Conservation (phyloP, 2,797 vertebrate genomes). For the Protosalanx chinensis region DNA sequence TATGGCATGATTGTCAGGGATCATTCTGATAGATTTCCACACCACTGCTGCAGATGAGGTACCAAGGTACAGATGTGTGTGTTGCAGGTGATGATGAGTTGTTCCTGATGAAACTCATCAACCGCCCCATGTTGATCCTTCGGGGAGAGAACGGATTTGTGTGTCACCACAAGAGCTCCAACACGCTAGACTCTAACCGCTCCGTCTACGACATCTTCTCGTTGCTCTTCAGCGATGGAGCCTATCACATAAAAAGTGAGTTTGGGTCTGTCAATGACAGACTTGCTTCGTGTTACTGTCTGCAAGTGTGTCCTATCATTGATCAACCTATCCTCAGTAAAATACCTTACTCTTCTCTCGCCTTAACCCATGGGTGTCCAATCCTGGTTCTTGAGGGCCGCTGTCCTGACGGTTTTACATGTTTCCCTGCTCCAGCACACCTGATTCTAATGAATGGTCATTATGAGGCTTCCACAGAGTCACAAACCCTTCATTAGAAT, state of each 20-base stretch:
- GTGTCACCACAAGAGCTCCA: constrained; percentile 89
- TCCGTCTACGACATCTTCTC: constrained; percentile 93
- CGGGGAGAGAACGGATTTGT: constrained; percentile 90
- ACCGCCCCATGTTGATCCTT: constrained; percentile 91
- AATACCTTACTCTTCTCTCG: no score
- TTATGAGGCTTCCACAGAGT: no score
- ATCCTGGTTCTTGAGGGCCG: no score
- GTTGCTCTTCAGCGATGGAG: constrained; percentile 86
- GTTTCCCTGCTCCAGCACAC: no score
- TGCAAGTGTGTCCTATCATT: not conserved
- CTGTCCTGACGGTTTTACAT: no score
- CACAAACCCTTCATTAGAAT: no score
- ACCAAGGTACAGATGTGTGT: not conserved
- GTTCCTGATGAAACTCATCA: constrained; percentile 92
- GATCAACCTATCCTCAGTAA: not conserved
- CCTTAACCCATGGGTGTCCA: not conserved
- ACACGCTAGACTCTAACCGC: constrained; percentile 88
- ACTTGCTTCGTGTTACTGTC: not conserved
- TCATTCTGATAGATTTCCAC: not conserved
- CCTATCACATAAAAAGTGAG: constrained; percentile 91
- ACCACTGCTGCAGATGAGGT: not conserved
- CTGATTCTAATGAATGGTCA: no score
- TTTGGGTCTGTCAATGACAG: constrained; percentile 14
- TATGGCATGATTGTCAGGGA: not conserved
- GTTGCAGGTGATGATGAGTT: constrained; percentile 84